Evolutionary conservation across 2,797 vertebrate species (phyloP), one percentile per base, ranked within the genome.

Genomic region (Xerus rutilus): DNA sequence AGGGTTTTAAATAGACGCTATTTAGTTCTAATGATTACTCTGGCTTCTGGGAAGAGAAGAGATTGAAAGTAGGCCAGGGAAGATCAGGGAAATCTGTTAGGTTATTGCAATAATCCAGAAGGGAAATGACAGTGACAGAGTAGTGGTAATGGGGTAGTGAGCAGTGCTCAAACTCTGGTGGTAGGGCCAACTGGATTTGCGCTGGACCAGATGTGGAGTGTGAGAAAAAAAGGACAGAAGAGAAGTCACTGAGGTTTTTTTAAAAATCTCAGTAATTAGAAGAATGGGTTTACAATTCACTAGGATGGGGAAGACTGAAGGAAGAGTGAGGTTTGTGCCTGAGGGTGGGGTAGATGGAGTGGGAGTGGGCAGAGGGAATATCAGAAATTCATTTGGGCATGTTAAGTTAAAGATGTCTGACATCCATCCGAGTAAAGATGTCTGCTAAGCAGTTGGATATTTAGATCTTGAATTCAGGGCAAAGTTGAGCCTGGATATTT

Each of bases 391-490:
- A 77, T 94, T 70, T 69, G 57, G 17, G 54, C 76, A 47, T 77
- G 30, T 89, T 73, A 89, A 49, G 62, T 84, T 74, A 54, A 79
- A 89, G 25, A 8, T 67, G 14, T 89, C 30, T 90, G 2, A 93
- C 39, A 39, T 78, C 74, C 10, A 93, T 49, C n/a, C 45, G 88
- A 11, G 12, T 91, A 81, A 89, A 72, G n/a, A 87, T 73, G 35
- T 72, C 59, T 82, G 39, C 32, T 89, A 85, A 83, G 65, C 70
- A 94, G 67, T 8, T 76, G 35, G 54, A 54, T 7, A 25, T 28
- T 28, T 47, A n/a, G 25, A 57, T 91, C 47, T 94, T 89, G 62
- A 94, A 93, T 93, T 95, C 81, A 65, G 30, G 89, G 39, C 17
- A 57, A 93, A 94, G 57, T 69, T 87, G 65, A 82, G 4, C 30